Evolutionary conservation across 2,113 vertebrate species (phyloP), one percentile per base, ranked within the genome.

Genomic region (Passer domesticus): DNA sequence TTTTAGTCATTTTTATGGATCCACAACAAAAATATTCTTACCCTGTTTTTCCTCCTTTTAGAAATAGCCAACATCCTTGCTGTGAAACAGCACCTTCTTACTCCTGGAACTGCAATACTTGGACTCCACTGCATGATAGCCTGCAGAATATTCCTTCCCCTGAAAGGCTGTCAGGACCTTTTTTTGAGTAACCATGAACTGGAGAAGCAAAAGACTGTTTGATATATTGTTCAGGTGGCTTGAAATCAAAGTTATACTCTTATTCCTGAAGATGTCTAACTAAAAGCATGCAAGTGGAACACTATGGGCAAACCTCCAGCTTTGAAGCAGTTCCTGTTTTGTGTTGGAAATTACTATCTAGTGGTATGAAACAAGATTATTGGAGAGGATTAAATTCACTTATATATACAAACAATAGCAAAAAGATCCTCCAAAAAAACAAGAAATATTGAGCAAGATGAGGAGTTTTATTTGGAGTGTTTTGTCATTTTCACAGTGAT

Each of bases 401-500:
- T 59, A 37, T 6, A 47, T 33, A 53, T 7, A 44, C 10, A 64
- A 67, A 70, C 6, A 24, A 69, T 43, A 21, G 7, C 10, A 41
- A 55, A 47, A 44, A 39, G 13, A 63, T 58, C 24, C 15, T 74
- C 46, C 7, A 6, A 24, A 63, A 63, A 12, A 82, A 11, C 37
- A 33, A 47, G 19, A 64, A 82, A 35, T 30, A 69, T 0, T 30
- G 31, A 85, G 23, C 22, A 46, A 49, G 21, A 49, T 43, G 5
- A 49, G 19, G 30, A 72, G 10, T 10, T 84, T 55, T 76, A 14
- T 67, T 59, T 67, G 44, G 25, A 64, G 27, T 21, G 24, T 30
- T 67, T 56, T 73, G 20, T 64, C 89, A 39, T 59, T 76, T 92
- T 59, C 84, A 98, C 97, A 97, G 97, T 17, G 39, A 43, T 52